Evolutionary conservation across 2,888 invertebrate genomes (phyloP).

Genomic region (Lasioglossum malachurum): DNA sequence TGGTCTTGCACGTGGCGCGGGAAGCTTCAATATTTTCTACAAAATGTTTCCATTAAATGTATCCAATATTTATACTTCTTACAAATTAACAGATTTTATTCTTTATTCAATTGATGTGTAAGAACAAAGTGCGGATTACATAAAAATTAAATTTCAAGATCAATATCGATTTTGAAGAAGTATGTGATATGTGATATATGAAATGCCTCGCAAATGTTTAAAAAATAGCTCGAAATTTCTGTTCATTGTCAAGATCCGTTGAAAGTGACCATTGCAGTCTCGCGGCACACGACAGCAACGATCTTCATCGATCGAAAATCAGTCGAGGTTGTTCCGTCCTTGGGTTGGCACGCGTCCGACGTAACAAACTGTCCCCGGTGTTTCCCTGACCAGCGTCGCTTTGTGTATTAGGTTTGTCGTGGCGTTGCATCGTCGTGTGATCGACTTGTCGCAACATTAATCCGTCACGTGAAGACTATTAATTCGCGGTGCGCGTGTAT

Average conservation of each 20-base stretch:
- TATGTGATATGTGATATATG: too few species aligned
- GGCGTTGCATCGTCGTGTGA: background rate
- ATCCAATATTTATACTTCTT: too few species aligned
- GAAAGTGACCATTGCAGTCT: background rate
- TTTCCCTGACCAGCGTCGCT: background rate
- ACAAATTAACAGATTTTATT: too few species aligned
- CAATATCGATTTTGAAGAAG: too few species aligned
- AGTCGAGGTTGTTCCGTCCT: background rate
- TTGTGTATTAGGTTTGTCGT: background rate
- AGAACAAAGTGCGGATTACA: too few species aligned
- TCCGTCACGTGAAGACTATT: conserved; percentile 2
- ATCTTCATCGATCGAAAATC: background rate
- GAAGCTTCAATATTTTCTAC: too few species aligned
- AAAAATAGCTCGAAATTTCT: background rate
- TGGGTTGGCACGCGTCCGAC: background rate
- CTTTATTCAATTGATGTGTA: too few species aligned
- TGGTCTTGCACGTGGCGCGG: too few species aligned
- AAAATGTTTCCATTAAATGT: too few species aligned
- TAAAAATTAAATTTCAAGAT: too few species aligned
- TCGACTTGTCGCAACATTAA: conserved; percentile 3
- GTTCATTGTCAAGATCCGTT: background rate
- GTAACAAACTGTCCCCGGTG: too few species aligned
- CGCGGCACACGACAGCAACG: background rate
- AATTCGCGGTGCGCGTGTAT: background rate
- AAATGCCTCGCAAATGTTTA: background rate